Base-by-base conservation (phyloP, 2,113 vertebrate species). In the Notiomystis cincta region DNA sequence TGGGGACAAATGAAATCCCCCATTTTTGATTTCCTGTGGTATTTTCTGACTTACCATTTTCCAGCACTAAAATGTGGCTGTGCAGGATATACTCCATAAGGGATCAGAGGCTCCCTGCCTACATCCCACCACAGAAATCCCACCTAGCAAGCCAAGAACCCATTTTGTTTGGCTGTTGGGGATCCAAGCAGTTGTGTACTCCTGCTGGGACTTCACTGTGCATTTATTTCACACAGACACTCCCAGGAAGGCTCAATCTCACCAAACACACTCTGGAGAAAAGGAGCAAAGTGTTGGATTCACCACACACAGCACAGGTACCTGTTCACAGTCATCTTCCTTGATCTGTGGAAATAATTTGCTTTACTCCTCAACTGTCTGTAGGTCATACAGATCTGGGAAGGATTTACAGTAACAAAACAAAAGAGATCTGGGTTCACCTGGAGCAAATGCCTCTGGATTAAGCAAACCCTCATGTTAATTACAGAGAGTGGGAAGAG, bases 401-500 rank as follows among this genome's bases (percentile, higher is more conserved):
- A 97, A 97, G 92, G 85, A 97, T 86, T 96, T 93, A 96, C 95
- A 93, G 70, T 95, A 98, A 96, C 96, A 96, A 96, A 89, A 42
- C 14, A 97, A 22, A 97, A 97, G 89, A 27, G 82, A 82, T 92
- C 94, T 51, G 69, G 48, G 37, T 96, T 96, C 95, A 92, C 95
- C 89, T 91, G 91, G 95, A 97, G 87, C 76, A 87, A 95, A 93
- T n/a, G 66, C 96, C 97, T 98, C 98, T 98, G 98, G 98, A 99
- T 98, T 94, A 98, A 97, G 98, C 98, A 98, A 98, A 97, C 87
- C 50, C 90, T 97, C 94, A 94, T 69, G 89, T 98, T 99, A 98
- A 99, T 99, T 98, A 98, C 91, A 98, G 97, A 87, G 96, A 93
- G 94, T 93, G 93, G 97, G 97, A 98, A 98, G 95, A 97, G 92